Evolutionary conservation across 2,888 invertebrate genomes (phyloP), one percentile per base, ranked within the genome.

Genomic region (Acleris holmiana): DNA sequence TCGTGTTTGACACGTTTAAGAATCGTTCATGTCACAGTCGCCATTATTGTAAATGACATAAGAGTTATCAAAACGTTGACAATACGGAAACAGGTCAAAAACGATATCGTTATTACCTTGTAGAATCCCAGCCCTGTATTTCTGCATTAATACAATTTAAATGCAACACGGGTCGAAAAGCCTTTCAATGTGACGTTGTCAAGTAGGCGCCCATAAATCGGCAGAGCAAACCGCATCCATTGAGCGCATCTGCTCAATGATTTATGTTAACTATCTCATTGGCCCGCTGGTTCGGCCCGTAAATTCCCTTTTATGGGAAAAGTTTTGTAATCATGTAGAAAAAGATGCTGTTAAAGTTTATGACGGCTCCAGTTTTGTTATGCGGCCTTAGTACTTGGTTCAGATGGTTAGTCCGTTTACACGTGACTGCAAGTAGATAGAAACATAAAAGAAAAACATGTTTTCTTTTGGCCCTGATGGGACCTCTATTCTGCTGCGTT

Each of bases 221-320:
- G n/a, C 18, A 46, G 40, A 48, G 47, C 47, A 25, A 53, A 64
- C 64, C 64, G 53, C 63, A 58, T 63, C 21, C 53, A 63, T 64
- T 53, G 64, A 58, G 29, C 64, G 63, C 57, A 63, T 57, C 64
- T 64, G 64, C 29, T n/a, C 35, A 55, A 40, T 58, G 64, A 64
- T 64, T 64, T 64, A 64, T 54, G 53, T 58, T 58, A 58, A 64
- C 64, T 64, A 58, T 64, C 58, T 53, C 62, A 47, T 63, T 40
- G 44, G 46, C 51, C 57, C 47, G 41, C 48, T 48, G 54, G 58
- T 58, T 53, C 40, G 59, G 48, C 8, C 49, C 53, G 46, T 65
- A 65, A 60, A 60, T 65, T 60, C 23, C 23, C 7, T 41, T 55
- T 65, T 55, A 59, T 65, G 59, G 49, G 49, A 29, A 18, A 65